A percentile compares a stretch with the other conserved stretches of the same genome.
Evolutionary conservation across 2,113 vertebrate genomes (phyloP).

Genomic region (Peromyscus polionotus): DNA sequence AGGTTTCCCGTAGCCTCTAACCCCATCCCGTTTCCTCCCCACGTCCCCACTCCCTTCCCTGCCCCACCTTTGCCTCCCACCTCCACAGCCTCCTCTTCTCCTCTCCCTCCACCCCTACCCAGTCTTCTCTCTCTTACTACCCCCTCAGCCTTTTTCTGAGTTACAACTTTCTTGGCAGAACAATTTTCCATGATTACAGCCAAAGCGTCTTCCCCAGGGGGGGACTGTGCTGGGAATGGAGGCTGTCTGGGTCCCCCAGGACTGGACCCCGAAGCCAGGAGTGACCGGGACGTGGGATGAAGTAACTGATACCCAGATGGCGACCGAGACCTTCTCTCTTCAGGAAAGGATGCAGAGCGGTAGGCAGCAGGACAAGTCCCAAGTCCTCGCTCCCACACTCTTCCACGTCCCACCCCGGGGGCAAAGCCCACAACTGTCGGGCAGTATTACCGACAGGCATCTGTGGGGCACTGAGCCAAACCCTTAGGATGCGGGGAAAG

Average conservation of each 20-base stretch:
- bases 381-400: background rate
- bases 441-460: constrained; percentile 54
- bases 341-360: background rate
- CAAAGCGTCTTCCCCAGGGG: constrained; percentile 76
- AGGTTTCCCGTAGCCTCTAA: background rate
- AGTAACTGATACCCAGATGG: constrained; percentile 3
- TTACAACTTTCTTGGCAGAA: constrained; percentile 76
- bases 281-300: constrained; percentile 21
- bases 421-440: background rate
- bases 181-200: constrained; percentile 82
- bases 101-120: background rate
- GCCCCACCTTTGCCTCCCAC: background rate
- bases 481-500: background rate
- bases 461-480: constrained; percentile 60
- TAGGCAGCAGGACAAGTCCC: background rate
- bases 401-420: background rate
- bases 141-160: constrained; percentile 71
- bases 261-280: constrained; percentile 48
- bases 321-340: background rate
- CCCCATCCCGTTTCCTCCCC: background rate
- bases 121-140: constrained; percentile 32
- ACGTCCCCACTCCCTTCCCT: background rate
- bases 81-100: background rate
- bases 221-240: constrained; percentile 76
- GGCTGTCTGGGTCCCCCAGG: constrained; percentile 70